phyloP scores from a whole-genome alignment of 2,888 invertebrate species.

The Scaptodrosophila latifasciaeformis region DNA sequence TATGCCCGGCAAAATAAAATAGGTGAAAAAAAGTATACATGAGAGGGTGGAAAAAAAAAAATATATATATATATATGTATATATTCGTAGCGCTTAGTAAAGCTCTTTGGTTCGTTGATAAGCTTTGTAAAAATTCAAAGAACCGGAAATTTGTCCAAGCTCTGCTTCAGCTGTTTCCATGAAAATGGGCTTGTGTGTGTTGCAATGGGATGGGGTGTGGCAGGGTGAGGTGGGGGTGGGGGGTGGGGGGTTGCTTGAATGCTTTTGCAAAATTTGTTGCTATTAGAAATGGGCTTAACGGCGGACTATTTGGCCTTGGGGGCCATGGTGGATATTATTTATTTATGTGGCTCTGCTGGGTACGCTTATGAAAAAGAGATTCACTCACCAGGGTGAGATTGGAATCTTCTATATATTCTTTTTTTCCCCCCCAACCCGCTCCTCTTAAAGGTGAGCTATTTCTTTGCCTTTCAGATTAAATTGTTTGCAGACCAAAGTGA shows the following conservation, averaged over 20 bases:
- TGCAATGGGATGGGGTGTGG: no score
- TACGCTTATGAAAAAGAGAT: no score
- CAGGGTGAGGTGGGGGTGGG: no score
- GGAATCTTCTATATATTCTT: no score
- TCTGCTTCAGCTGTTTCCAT: conserved; percentile 1
- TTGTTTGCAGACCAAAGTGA: background rate
- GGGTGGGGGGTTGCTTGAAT: no score
- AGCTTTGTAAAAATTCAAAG: conserved; percentile 32
- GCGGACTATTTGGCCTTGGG: background rate
- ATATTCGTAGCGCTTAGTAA: conserved; percentile 1
- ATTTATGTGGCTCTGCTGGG: background rate
- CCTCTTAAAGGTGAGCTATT: no score
- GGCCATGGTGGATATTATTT: background rate
- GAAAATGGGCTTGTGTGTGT: background rate
- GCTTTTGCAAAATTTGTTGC: background rate
- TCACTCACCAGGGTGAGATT: no score
- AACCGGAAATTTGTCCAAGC: conserved; percentile 32
- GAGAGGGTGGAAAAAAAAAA: background rate
- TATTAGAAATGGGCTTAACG: background rate
- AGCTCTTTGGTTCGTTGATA: conserved; percentile 19
- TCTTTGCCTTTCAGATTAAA: no score
- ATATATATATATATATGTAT: no score
- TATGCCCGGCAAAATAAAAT: background rate
- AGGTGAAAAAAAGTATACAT: conserved; percentile 1
- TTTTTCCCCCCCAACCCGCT: no score